A percentile compares a stretch with the other conserved stretches of the same genome.
These are phyloP conservation scores for Eubasilissa splendida DNA, from an alignment of 2,888 invertebrate genomes.

Conservation along the genomic window DNA sequence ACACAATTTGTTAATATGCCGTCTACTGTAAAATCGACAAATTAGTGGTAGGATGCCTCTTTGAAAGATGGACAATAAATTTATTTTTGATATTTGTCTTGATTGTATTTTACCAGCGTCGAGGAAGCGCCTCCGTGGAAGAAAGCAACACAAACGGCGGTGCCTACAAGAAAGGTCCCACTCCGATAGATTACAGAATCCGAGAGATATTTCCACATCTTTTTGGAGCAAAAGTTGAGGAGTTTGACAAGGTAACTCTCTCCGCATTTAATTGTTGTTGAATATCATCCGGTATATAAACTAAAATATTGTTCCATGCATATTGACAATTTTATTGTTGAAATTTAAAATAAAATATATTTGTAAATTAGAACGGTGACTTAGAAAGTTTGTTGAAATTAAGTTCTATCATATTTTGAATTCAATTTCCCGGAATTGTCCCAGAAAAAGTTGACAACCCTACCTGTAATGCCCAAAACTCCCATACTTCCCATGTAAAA, in stretches of 20 bases:
- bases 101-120: background rate
- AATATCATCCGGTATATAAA: background rate
- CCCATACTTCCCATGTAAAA: too few relatives aligned
- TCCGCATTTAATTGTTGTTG: too few relatives aligned
- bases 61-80: too few relatives aligned
- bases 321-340: background rate
- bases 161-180: conserved; percentile 22
- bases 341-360: background rate
- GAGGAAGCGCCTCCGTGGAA: background rate
- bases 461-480: too few relatives aligned
- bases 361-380: too few relatives aligned
- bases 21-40: too few relatives aligned
- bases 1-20: too few relatives aligned
- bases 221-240: conserved; percentile 4
- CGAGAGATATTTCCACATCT: conserved; percentile 33
- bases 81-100: background rate
- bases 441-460: too few relatives aligned
- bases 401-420: too few relatives aligned
- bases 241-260: conserved; percentile 26
- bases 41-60: too few relatives aligned
- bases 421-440: too few relatives aligned
- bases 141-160: background rate
- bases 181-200: conserved; percentile 38
- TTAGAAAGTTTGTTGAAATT: too few relatives aligned
- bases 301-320: background rate